Evolutionary conservation across 2,888 invertebrate genomes (phyloP).

Genomic region (Electrophaes corylata): DNA sequence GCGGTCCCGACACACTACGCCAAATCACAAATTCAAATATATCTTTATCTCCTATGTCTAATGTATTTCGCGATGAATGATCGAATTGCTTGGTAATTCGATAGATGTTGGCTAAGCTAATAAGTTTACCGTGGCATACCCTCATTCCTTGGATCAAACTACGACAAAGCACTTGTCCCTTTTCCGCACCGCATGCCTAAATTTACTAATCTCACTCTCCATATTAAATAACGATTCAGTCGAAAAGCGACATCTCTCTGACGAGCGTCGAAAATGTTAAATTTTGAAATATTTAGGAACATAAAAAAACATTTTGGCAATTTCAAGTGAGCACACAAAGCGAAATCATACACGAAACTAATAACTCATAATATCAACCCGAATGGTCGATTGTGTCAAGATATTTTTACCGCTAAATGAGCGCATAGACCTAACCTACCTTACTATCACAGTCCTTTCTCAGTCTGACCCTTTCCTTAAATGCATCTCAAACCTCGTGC

Average conservation of each 20-base stretch:
- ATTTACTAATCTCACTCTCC: conserved; percentile 78
- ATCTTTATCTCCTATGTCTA: conserved; percentile 71
- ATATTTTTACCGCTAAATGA: conserved; percentile 78
- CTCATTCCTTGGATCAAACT: conserved; percentile 65
- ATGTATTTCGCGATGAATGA: conserved; percentile 83
- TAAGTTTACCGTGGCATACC: conserved; percentile 76
- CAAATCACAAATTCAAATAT: conserved; percentile 70
- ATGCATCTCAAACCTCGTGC: conserved; percentile 76
- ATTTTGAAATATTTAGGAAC: conserved; percentile 47
- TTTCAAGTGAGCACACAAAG: conserved; percentile 52
- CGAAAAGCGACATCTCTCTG: conserved; percentile 52
- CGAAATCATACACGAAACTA: conserved; percentile 44
- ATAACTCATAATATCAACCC: conserved; percentile 60
- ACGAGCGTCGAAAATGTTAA: conserved; percentile 40
- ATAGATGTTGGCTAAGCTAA: conserved; percentile 70
- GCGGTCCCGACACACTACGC: conserved; percentile 58
- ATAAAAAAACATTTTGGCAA: conserved; percentile 48
- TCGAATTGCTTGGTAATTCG: conserved; percentile 83
- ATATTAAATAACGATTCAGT: conserved; percentile 71
- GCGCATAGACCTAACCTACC: conserved; percentile 80
- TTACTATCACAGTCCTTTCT: conserved; percentile 84
- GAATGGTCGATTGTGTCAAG: conserved; percentile 58
- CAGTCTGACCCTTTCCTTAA: conserved; percentile 83
- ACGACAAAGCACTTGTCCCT: conserved; percentile 71
- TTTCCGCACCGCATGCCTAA: conserved; percentile 67